Evolutionary conservation across 2,797 vertebrate species (phyloP).

Genomic region (Eremophila alpestris): DNA sequence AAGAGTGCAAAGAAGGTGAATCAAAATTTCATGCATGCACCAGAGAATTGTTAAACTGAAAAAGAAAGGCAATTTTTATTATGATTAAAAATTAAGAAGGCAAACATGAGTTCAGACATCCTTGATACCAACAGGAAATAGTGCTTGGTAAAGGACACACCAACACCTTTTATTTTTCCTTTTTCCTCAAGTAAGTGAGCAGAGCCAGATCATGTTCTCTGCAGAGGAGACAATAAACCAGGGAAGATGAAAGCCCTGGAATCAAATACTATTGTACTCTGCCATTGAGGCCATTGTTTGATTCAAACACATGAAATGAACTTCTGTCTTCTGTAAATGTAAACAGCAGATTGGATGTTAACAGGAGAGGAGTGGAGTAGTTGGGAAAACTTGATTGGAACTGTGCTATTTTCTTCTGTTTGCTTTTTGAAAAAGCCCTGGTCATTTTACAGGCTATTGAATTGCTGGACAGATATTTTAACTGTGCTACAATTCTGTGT

Average conservation of each 20-base stretch:
- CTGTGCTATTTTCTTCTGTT: background rate
- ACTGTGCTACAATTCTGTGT: background rate
- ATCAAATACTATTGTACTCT: background rate
- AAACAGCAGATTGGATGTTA: slow-evolving; percentile 1
- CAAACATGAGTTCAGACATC: background rate
- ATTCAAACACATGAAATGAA: background rate
- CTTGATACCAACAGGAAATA: background rate
- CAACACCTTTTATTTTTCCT: background rate
- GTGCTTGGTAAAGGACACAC: background rate
- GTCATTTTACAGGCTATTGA: background rate
- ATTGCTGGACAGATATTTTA: background rate
- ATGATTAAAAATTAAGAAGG: background rate
- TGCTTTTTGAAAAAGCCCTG: background rate
- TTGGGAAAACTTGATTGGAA: background rate
- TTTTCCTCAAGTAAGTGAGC: background rate
- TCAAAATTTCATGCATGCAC: background rate
- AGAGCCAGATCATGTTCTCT: background rate
- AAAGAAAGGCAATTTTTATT: background rate
- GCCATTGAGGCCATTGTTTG: background rate
- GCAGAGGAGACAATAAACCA: background rate
- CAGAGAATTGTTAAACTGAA: background rate
- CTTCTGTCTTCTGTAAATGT: background rate
- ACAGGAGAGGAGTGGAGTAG: background rate
- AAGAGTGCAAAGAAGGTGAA: background rate
- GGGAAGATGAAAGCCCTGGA: background rate